Evolutionary conservation across 2,888 invertebrate species (phyloP).

Genomic region (Poecilobothrus nobilitatus): DNA sequence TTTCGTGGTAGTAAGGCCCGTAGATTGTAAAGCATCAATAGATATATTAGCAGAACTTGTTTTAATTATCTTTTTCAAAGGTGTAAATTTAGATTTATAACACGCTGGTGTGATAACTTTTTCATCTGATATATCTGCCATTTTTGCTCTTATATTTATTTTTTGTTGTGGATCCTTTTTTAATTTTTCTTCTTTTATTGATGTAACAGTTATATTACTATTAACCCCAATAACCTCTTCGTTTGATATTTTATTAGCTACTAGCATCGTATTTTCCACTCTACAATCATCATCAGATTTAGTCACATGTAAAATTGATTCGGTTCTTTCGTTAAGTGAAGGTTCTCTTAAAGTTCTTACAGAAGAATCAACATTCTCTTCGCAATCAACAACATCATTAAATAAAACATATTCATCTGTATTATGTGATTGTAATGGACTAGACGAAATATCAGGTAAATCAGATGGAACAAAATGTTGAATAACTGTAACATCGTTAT

Average conservation of each 20-base stretch:
- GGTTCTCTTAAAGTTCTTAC: conserved; percentile 39
- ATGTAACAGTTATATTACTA: background rate
- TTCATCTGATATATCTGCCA: background rate
- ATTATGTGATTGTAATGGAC: conserved; percentile 51
- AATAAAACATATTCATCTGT: conserved; percentile 57
- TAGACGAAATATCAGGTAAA: conserved; percentile 52
- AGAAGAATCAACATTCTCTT: conserved; percentile 40
- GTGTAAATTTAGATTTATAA: background rate
- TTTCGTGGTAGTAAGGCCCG: background rate
- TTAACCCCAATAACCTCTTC: background rate
- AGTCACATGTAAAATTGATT: background rate
- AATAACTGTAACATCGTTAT: conserved; percentile 51
- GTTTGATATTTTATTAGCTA: background rate
- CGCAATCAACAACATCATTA: conserved; percentile 53
- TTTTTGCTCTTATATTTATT: background rate
- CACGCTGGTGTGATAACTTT: background rate
- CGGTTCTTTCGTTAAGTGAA: background rate
- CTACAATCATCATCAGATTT: background rate
- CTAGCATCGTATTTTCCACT: background rate
- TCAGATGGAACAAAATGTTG: conserved; percentile 48
- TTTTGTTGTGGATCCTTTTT: background rate
- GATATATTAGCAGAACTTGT: background rate
- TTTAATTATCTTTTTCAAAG: background rate
- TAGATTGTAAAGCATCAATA: background rate
- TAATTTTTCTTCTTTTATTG: background rate